Conservation (phyloP, 2,888 invertebrate species). For the Chalcis sispes region DNA sequence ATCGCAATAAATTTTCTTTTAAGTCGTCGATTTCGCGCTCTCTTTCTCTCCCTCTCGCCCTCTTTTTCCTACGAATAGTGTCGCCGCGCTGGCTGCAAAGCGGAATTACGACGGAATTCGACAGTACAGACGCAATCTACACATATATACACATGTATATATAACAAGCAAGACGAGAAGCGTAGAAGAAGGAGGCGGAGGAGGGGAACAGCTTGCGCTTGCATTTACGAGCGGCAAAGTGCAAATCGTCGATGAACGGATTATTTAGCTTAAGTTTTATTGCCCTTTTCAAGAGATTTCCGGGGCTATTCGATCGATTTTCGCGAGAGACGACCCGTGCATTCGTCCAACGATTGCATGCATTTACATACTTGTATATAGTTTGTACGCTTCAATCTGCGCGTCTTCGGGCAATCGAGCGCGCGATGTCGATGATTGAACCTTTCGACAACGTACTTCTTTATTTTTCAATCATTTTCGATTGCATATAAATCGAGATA, state of each 20-base stretch:
- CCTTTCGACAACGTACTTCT: neutral
- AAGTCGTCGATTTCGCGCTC: conserved; percentile 7
- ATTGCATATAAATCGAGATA: neutral
- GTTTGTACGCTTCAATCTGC: conserved; percentile 20
- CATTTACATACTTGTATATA: neutral
- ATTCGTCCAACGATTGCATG: neutral
- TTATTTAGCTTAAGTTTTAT: conserved; percentile 60
- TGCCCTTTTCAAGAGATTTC: conserved; percentile 58
- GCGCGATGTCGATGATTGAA: conserved; percentile 25
- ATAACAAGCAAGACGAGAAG: neutral
- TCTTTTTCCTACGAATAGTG: conserved; percentile 24
- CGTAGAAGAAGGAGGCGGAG: too few relatives aligned
- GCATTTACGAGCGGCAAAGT: conserved; percentile 59
- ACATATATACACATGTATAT: neutral
- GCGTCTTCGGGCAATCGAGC: neutral
- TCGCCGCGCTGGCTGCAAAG: conserved; percentile 12
- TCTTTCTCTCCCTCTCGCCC: conserved; percentile 28
- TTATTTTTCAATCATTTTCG: neutral
- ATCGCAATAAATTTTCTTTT: conserved; percentile 54
- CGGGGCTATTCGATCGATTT: conserved; percentile 55
- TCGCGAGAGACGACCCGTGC: conserved; percentile 2
- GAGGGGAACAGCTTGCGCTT: conserved; percentile 10
- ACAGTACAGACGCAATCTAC: conserved; percentile 7
- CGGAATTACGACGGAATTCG: conserved; percentile 57
- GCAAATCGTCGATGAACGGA: conserved; percentile 60